Base-by-base conservation (phyloP, 2,113 vertebrate species). In the Argyrosomus japonicus region DNA sequence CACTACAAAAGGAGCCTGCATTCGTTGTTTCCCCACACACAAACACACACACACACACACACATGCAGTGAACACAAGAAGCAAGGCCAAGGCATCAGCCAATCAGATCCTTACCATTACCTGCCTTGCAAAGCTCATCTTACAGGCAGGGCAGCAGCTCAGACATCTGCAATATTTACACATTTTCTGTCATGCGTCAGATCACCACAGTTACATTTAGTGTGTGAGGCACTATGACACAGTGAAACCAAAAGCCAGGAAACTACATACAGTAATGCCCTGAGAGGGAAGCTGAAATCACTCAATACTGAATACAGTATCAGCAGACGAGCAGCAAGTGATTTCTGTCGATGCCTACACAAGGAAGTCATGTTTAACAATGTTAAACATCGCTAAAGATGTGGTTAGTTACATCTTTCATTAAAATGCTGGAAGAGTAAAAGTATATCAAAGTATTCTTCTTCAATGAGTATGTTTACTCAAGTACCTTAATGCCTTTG, bases 91-190 rank as follows among this genome's bases (percentile, higher is more conserved):
- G 85, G 76, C 75, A 72, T 86, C 90, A 92, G 87, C 89, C 87
- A 96, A 91, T 96, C 94, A 96, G 95, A 87, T 96, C 84, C 97
- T 99, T 98, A 98, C 97, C 98, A 97, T 97, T 65, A 95, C 94
- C 96, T 96, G 96, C 93, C 93, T 95, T 95, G 95, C 92, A 95
- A 92, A 93, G 87, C 90, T 96, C 96, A 96, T 96, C 95, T 96
- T 95, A 93, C 94, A 97, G 96, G 95, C 96, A 96, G 96, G 94
- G 93, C 92, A 92, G 94, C 96, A 94, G 95, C 93, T 99, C 97
- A 98, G 94, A 99, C 97, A 99, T 99, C 97, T 98, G 96, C 93
- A 98, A 98, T 94, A 93, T 97, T 98, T 89, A 92, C 96, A 97
- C 95, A 95, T 92, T 85, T 95, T 93, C 94, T 79, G 94, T 96